Evolutionary conservation across 2,797 vertebrate genomes (phyloP).

Genomic region (Onychomys arenicola): DNA sequence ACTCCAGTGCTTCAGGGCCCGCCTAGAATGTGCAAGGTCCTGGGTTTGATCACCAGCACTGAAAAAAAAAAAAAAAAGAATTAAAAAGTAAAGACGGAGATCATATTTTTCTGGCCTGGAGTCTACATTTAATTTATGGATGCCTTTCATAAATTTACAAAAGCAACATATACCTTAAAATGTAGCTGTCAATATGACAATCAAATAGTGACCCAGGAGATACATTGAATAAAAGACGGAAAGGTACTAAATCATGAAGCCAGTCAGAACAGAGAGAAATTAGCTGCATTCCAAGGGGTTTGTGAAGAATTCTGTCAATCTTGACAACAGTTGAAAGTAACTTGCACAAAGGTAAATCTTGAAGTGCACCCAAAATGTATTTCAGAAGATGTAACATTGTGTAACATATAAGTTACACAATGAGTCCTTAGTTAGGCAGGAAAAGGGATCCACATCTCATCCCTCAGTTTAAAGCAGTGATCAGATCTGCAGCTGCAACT

Average conservation of each 20-base stretch:
- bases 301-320: background rate
- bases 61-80: background rate
- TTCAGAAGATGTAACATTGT: background rate
- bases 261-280: conserved; percentile 10
- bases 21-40: background rate
- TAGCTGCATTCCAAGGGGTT: conserved; percentile 1
- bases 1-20: background rate
- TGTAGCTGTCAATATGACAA: conserved; percentile 15
- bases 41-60: background rate
- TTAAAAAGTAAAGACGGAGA: conserved; percentile 8
- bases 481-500: background rate
- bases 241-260: background rate
- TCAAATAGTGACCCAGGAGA: conserved; percentile 27
- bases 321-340: conserved; percentile 2
- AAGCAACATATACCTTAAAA: background rate
- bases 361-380: background rate
- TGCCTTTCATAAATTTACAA: conserved; percentile 13
- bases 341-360: background rate
- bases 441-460: background rate
- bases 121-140: conserved; percentile 8
- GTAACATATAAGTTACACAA: background rate
- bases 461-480: background rate
- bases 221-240: background rate
- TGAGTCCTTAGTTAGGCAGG: background rate
- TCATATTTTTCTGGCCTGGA: conserved; percentile 2